Percentiles rank a stretch among this genome's conserved stretches.
phyloP scores from a whole-genome alignment of 2,797 vertebrate species.

The Peromyscus eremicus region DNA sequence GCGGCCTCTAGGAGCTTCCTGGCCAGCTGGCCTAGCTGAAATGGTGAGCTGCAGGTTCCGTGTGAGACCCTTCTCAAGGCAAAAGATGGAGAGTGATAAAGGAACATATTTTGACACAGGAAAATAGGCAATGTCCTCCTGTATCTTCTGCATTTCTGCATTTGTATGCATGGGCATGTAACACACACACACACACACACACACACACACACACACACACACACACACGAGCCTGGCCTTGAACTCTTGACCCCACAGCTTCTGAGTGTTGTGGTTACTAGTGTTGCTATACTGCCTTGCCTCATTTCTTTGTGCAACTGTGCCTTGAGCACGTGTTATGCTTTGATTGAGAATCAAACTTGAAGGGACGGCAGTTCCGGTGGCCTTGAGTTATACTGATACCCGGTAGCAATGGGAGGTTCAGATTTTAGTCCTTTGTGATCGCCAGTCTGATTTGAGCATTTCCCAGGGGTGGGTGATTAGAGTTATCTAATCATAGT shows the following conservation, averaged over 20 bases:
- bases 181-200: neutral
- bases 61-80: neutral
- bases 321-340: neutral
- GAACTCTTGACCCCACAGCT: neutral
- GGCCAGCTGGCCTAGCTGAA: neutral
- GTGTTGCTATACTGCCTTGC: neutral
- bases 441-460: neutral
- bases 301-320: neutral
- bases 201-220: no score
- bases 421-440: neutral
- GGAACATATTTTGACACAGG: no score
- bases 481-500: neutral
- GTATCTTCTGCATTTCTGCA: neutral
- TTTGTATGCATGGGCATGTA: neutral
- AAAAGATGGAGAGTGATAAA: neutral
- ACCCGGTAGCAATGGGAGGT: neutral
- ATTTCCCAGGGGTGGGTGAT: neutral
- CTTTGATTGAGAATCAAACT: neutral
- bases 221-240: neutral
- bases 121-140: neutral
- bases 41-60: neutral
- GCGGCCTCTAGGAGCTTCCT: neutral
- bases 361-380: neutral
- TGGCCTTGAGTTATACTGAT: neutral
- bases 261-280: neutral